Evolutionary conservation across 2,113 vertebrate genomes (phyloP).

Genomic region (Oreochromis niloticus): DNA sequence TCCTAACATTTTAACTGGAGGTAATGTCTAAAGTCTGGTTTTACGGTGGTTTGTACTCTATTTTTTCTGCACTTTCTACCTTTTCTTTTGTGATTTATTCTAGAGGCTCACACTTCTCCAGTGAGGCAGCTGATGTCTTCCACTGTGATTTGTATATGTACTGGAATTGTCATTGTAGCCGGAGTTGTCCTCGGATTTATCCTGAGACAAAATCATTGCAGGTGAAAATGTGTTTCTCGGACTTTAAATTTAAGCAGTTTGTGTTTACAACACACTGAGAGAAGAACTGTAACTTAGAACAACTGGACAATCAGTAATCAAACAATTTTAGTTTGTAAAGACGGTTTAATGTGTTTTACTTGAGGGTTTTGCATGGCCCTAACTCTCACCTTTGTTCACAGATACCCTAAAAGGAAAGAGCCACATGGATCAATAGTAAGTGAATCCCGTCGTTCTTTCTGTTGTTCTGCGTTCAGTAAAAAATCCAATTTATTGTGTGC

Average conservation of each 20-base stretch:
- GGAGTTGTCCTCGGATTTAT: background rate
- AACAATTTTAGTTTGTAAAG: background rate
- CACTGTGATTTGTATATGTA: background rate
- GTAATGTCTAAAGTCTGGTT: background rate
- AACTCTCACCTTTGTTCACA: fast-evolving
- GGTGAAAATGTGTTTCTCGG: background rate
- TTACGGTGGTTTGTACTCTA: fast-evolving
- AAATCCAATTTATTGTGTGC: fast-evolving
- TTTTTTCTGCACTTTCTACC: background rate
- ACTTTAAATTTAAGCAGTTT: background rate
- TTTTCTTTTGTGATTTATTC: background rate
- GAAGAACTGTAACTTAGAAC: fast-evolving
- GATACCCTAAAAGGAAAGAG: background rate
- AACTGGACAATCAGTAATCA: background rate
- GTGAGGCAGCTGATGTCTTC: background rate
- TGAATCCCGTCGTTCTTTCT: background rate
- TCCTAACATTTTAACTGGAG: background rate
- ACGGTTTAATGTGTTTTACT: background rate
- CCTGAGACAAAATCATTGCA: background rate
- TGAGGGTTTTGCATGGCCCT: background rate
- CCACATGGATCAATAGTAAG: background rate
- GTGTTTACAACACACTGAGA: fast-evolving
- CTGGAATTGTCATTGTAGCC: background rate
- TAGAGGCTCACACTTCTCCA: background rate
- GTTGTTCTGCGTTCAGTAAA: background rate